Conservation (phyloP, 2,888 invertebrate species). For the Teleiodes luculella region DNA sequence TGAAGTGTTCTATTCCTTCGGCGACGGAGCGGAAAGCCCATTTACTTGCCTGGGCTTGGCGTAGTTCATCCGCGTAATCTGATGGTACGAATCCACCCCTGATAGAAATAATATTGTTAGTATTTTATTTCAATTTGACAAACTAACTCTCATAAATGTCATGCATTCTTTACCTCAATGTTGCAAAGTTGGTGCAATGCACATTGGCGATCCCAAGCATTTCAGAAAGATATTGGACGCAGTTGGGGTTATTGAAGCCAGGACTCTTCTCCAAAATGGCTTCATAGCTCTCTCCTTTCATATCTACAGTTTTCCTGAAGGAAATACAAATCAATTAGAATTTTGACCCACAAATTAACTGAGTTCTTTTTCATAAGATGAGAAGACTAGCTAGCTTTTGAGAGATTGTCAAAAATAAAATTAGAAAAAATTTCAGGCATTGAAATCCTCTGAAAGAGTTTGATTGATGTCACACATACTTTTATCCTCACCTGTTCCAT, state of each 20-base stretch:
- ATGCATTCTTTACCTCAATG: constrained; percentile 79
- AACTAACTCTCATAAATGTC: no score
- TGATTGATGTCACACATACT: constrained; percentile 63
- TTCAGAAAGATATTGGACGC: constrained; percentile 88
- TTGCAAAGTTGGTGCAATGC: constrained; percentile 83
- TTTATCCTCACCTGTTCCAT: constrained; percentile 75
- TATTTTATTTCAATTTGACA: no score
- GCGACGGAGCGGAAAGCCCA: constrained; percentile 96
- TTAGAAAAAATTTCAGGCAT: constrained; percentile 47
- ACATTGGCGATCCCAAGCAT: constrained; percentile 84
- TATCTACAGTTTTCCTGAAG: constrained; percentile 86
- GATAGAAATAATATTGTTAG: constrained; percentile 13
- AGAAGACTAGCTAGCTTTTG: constrained; percentile 42
- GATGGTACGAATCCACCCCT: constrained; percentile 87
- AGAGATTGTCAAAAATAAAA: constrained; percentile 43
- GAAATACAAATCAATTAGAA: constrained; percentile 38
- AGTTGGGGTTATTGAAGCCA: constrained; percentile 94
- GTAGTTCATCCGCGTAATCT: constrained; percentile 90
- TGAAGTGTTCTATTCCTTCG: constrained; percentile 97
- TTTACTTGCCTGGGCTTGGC: constrained; percentile 94
- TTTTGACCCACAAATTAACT: constrained; percentile 29
- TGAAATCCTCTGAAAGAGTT: constrained; percentile 41
- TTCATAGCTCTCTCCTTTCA: constrained; percentile 88
- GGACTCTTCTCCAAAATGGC: constrained; percentile 89
- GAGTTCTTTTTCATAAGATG: neutral